Percentiles rank a stretch among this genome's conserved stretches.
phyloP scores from a whole-genome alignment of 2,888 invertebrate genomes.

The Carcina quercana region DNA sequence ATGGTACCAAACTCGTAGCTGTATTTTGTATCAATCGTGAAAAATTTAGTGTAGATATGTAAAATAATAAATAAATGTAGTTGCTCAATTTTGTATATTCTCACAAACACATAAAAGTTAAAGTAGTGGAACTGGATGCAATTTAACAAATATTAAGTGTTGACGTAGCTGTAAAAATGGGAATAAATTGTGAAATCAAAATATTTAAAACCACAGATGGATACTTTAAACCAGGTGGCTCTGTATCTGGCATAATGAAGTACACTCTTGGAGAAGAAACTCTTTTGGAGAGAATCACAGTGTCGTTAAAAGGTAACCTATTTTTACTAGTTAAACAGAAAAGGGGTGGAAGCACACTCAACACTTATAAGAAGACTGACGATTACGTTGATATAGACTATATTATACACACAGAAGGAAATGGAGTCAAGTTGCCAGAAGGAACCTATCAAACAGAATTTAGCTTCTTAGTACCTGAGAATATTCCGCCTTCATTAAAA shows the following conservation, averaged over 20 bases:
- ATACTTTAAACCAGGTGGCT: conserved; percentile 10
- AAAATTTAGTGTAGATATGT: no score
- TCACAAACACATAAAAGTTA: no score
- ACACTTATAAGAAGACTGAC: conserved; percentile 8
- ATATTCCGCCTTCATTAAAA: conserved; percentile 13
- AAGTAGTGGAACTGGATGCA: no score
- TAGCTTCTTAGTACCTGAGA: conserved; percentile 13
- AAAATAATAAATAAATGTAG: no score
- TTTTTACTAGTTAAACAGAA: conserved; percentile 10
- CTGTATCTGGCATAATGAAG: conserved; percentile 13
- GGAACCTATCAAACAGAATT: conserved; percentile 16
- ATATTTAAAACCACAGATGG: conserved; percentile 10
- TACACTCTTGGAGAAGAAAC: conserved; percentile 13
- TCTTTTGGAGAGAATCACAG: conserved; percentile 10
- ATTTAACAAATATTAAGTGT: no score
- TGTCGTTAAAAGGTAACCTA: conserved; percentile 17
- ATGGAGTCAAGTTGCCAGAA: conserved; percentile 4
- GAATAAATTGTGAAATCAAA: conserved; percentile 15
- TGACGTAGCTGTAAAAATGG: conserved; percentile 12
- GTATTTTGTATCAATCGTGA: no score
- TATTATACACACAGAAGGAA: conserved; percentile 10
- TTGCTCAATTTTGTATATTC: no score
- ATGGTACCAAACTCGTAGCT: no score
- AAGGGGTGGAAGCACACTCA: conserved; percentile 6
- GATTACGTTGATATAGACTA: conserved; percentile 11